Evolutionary conservation across 2,888 invertebrate genomes (phyloP).

Genomic region (Aphodius granarius): DNA sequence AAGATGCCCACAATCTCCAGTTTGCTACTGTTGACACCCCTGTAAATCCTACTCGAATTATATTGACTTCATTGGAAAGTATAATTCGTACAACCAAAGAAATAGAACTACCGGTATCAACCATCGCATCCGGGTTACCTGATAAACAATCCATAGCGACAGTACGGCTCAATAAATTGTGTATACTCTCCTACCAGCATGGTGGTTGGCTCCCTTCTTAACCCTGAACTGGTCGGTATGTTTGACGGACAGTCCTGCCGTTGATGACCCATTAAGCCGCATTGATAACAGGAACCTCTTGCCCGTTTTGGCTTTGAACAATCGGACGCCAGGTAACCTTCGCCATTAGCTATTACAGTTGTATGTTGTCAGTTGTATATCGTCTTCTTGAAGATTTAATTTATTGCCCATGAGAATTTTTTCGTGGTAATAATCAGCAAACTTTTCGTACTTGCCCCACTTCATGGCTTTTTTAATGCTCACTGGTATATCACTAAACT

Average conservation of each 20-base stretch:
- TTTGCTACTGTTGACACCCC: slow-evolving; percentile 5
- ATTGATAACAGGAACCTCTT: slow-evolving; percentile 14
- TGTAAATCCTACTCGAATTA: background rate
- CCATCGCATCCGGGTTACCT: slow-evolving; percentile 10
- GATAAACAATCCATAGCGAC: background rate
- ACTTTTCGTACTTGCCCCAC: too few relatives aligned
- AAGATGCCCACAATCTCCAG: background rate
- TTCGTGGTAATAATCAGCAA: too few relatives aligned
- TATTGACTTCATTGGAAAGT: background rate
- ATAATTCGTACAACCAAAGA: background rate
- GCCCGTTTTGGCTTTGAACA: slow-evolving; percentile 11
- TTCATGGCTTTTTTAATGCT: too few relatives aligned
- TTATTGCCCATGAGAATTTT: too few relatives aligned
- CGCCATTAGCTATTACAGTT: too few relatives aligned
- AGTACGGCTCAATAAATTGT: background rate
- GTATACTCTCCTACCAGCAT: background rate
- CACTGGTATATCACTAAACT: too few relatives aligned
- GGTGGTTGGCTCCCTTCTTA: background rate
- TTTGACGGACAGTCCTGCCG: slow-evolving; percentile 2
- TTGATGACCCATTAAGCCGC: slow-evolving; percentile 4
- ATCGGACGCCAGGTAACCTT: slow-evolving; percentile 13
- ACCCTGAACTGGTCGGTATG: background rate
- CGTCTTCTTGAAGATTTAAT: too few relatives aligned
- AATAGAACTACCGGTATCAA: slow-evolving; percentile 15
- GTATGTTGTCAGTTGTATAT: too few relatives aligned